These are phyloP conservation scores for Eulithis prunata DNA, from an alignment of 2,888 invertebrate genomes.

Conservation along the genomic window DNA sequence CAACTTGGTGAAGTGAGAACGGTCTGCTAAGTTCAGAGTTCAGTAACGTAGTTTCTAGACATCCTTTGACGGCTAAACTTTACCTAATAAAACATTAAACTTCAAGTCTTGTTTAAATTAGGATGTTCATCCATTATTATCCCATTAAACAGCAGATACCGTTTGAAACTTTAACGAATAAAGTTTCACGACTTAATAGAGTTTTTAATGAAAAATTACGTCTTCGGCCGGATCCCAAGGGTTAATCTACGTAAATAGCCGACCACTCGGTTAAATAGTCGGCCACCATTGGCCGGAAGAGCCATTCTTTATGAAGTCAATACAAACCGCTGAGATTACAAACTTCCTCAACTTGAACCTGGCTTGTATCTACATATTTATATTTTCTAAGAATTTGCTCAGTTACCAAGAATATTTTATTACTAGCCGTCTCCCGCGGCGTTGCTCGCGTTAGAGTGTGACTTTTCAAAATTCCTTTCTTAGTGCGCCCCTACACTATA, in stretches of 20 bases:
- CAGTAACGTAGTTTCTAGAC: constrained; percentile 16
- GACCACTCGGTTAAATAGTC: constrained; percentile 60
- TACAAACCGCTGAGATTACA: constrained; percentile 41
- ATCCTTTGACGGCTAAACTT: constrained; percentile 18
- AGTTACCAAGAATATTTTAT: no score
- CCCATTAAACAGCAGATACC: constrained; percentile 40
- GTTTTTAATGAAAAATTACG: constrained; percentile 61
- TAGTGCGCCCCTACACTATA: no score
- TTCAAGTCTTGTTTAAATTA: constrained; percentile 26
- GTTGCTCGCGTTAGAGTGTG: no score
- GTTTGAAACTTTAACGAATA: constrained; percentile 46
- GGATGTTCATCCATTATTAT: constrained; percentile 37
- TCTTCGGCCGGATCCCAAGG: constrained; percentile 55
- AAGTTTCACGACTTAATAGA: constrained; percentile 48
- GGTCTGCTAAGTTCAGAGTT: constrained; percentile 9
- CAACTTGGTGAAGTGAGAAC: constrained; percentile 12
- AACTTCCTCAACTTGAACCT: neutral
- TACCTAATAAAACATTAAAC: constrained; percentile 20
- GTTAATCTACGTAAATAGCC: constrained; percentile 62
- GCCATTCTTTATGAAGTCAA: constrained; percentile 66
- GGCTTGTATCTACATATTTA: neutral
- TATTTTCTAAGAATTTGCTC: neutral
- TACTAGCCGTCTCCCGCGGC: no score
- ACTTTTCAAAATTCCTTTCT: no score
- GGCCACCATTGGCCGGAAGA: constrained; percentile 57